Evolutionary conservation across 2,113 vertebrate species (phyloP), one percentile per base, ranked within the genome.

Genomic region (Cottus gobio): DNA sequence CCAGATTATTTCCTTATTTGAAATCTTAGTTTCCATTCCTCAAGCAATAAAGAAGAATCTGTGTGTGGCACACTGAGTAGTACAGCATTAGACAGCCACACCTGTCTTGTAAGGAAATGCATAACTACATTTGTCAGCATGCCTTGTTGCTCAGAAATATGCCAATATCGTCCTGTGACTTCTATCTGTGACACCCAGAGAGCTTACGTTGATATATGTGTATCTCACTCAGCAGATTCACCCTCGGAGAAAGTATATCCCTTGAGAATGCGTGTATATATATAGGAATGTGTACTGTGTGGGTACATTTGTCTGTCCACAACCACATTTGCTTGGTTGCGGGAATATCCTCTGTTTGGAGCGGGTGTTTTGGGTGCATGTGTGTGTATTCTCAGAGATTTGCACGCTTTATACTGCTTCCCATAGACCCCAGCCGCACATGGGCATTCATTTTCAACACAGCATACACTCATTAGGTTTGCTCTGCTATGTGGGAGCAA

Each of bases 221-320:
- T n/a, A 71, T 76, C 77, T 80, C 85, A 74, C 78, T 91, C 84
- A 85, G 89, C 89, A 91, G 79, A 91, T 85, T 91, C 81, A 69
- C 73, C 50, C 75, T 9, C 7, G 71, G 75, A 84, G 80, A 89
- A 84, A 88, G 73, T 16, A 60, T 70, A 73, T 81, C 88, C 76
- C 85, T 57, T 28, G 75, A 76, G 81, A 88, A 89, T 89, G 79
- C 86, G 75, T 85, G 46, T 82, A 34, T 73, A 61, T 71, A 63
- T 75, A 63, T 65, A 79, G 67, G 71, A 84, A 84, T 89, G 54
- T 77, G 61, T 65, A 22, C 24, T 60, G 54, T 62, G 82, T 76
- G 65, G 50, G 65, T 85, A 54, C 30, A 77, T 85, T 71, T 80
- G 68, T 87, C 75, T 66, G 66, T 83, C 64, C 64, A 42, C 8